Evolutionary conservation across 2,113 vertebrate species (phyloP), one percentile per base, ranked within the genome.

Genomic region (Takifugu bimaculatus): DNA sequence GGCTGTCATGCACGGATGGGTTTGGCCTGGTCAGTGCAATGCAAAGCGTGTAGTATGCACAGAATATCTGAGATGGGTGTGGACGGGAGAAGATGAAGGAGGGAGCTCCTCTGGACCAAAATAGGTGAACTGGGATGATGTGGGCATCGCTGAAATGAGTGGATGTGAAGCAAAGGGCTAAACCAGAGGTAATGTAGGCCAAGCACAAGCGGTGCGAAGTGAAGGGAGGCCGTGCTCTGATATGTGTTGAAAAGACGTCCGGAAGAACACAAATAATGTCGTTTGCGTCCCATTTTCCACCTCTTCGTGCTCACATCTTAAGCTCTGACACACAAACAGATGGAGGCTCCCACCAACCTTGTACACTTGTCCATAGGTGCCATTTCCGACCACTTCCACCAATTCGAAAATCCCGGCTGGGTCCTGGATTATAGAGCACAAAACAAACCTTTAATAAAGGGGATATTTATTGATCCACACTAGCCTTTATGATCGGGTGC

Each of bases 281-380:
- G 77, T 81, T 81, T 72, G 56, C 74, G 13, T 53, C 66, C 69
- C 80, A 61, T 75, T 67, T 81, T 77, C 75, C 70, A 60, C 64
- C 75, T 43, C 69, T 74, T 56, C 68, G 52, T 72, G 55, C 58
- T 72, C 58, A 48, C 26, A 48, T 15, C 27, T 39, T 26, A 15
- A 15, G 63, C 49, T 68, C 60, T 48, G 39, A 39, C 81, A 92
- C 92, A 29, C 51, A 39, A 81, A 92, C 93, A 47, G 43, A 69
- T 50, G 52, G 25, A 73, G 62, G 63, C 20, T 53, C 51, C 70
- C 80, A 94, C 94, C 72, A 89, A 95, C 94, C 94, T 95, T 95
- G 77, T 94, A 95, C 65, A 95, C 94, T 89, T 95, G 94, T 77
- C 94, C 94, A 26, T 95, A 95, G 55, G 94, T 95, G 60, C 93